phyloP scores from a whole-genome alignment of 2,797 vertebrate species.

The Hyperoplus lanceolatus region DNA sequence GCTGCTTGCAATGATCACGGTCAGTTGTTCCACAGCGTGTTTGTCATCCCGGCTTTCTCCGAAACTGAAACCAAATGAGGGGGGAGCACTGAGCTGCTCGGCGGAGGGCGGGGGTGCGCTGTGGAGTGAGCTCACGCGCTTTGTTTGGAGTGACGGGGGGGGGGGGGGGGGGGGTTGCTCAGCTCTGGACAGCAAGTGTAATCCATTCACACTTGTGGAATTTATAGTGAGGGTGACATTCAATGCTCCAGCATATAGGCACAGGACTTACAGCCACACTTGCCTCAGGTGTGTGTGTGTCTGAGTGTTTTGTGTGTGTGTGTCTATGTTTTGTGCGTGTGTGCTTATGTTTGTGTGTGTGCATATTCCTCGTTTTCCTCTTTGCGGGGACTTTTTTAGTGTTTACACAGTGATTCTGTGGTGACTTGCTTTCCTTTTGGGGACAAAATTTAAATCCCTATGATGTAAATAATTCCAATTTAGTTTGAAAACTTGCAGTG shows the following conservation, averaged over 20 bases:
- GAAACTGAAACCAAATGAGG: slow-evolving; percentile 67
- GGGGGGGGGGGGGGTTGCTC: not conserved
- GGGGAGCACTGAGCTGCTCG: slow-evolving; percentile 40
- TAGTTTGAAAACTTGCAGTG: no score
- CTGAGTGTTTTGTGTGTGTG: no score
- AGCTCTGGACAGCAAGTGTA: slow-evolving; percentile 27
- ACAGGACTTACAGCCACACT: slow-evolving; percentile 3
- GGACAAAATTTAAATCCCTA: no score
- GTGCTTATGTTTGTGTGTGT: no score
- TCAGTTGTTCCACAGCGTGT: slow-evolving; percentile 55
- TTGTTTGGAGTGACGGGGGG: slow-evolving; percentile 53
- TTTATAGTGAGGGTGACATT: slow-evolving; percentile 17
- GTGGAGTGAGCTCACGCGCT: slow-evolving; percentile 56
- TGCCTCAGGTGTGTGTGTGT: slow-evolving; percentile 2
- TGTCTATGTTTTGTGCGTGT: no score
- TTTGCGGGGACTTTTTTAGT: no score
- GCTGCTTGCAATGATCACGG: slow-evolving; percentile 34
- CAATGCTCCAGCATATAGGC: slow-evolving; percentile 4
- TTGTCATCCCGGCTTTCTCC: slow-evolving; percentile 61
- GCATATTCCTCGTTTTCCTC: no score
- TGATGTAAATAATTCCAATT: no score
- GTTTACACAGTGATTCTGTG: no score
- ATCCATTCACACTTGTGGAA: slow-evolving; percentile 16
- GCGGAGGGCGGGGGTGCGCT: slow-evolving; percentile 14
- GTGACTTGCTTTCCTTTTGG: no score